These are phyloP conservation scores for Dasysyrphus albostriatus DNA, from an alignment of 2,888 invertebrate species.

Conservation along the genomic window DNA sequence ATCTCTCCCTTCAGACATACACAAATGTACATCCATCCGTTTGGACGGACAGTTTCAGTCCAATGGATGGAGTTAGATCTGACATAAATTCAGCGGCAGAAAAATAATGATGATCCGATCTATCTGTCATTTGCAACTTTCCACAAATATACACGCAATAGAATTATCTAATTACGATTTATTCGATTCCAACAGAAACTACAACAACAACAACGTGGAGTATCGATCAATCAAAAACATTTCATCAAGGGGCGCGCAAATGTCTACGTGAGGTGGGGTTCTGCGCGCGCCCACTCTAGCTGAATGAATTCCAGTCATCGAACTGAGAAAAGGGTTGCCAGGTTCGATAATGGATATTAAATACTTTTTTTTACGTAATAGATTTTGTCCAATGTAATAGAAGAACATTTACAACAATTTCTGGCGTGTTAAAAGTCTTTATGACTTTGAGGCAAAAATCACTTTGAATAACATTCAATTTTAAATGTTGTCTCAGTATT, in stretches of 20 bases:
- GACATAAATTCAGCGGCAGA: conserved; percentile 32
- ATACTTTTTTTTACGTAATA: not conserved
- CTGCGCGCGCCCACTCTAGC: conserved; percentile 61
- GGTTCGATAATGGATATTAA: not conserved
- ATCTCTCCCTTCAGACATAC: not conserved
- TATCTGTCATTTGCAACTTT: conserved; percentile 67
- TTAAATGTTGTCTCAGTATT: too few species aligned
- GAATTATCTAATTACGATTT: conserved; percentile 67
- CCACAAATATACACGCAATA: conserved; percentile 37
- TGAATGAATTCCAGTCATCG: conserved; percentile 69
- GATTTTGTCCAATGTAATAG: too few species aligned
- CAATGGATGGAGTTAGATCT: conserved; percentile 26
- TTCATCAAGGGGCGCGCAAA: conserved; percentile 69
- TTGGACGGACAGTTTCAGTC: conserved; percentile 6
- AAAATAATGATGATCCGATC: conserved; percentile 60
- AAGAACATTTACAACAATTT: too few species aligned
- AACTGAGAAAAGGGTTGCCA: conserved; percentile 37
- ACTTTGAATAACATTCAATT: too few species aligned
- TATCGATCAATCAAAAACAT: conserved; percentile 67
- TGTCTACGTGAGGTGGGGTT: conserved; percentile 70
- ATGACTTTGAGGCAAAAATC: too few species aligned
- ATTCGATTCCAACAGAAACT: conserved; percentile 40
- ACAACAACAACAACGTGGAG: not conserved
- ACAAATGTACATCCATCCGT: conserved; percentile 11
- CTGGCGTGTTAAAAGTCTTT: too few species aligned